Evolutionary conservation across 2,113 vertebrate species (phyloP).

Genomic region (Etia nguti): DNA sequence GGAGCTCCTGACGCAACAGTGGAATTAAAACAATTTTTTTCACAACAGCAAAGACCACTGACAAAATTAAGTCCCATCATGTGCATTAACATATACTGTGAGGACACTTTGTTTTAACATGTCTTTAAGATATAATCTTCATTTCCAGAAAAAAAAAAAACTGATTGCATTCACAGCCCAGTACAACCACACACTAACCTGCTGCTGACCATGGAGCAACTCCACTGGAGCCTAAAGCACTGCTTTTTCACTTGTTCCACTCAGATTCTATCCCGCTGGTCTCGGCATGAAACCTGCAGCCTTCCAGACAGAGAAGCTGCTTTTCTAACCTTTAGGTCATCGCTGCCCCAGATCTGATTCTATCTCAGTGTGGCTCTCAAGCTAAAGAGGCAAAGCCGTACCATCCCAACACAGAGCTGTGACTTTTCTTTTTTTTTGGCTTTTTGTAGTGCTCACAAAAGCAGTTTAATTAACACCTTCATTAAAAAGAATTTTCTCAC

Average conservation of each 20-base stretch:
- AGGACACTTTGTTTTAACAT: neutral
- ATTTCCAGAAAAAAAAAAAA: neutral
- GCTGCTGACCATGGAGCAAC: neutral
- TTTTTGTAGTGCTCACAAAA: slow-evolving; percentile 13
- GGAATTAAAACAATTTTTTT: neutral
- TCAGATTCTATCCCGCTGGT: neutral
- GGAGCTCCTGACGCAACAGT: slow-evolving; percentile 72
- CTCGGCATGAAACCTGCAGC: neutral
- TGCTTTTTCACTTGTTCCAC: neutral
- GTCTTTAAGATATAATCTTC: neutral
- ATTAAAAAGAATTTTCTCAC: slow-evolving; percentile 60
- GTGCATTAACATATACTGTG: neutral
- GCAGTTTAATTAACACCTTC: slow-evolving; percentile 67
- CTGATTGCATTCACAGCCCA: neutral
- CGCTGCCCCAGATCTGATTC: neutral
- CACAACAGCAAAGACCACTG: neutral
- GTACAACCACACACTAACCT: neutral
- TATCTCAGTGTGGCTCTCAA: neutral
- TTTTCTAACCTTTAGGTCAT: neutral
- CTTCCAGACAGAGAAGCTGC: neutral
- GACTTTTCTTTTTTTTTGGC: neutral
- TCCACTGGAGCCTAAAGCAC: neutral
- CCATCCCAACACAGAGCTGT: slow-evolving; percentile 13
- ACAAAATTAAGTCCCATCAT: neutral
- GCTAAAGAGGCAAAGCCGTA: slow-evolving; percentile 1